Evolutionary conservation across 2,888 invertebrate species (phyloP).

Genomic region (Chironomus riparius): DNA sequence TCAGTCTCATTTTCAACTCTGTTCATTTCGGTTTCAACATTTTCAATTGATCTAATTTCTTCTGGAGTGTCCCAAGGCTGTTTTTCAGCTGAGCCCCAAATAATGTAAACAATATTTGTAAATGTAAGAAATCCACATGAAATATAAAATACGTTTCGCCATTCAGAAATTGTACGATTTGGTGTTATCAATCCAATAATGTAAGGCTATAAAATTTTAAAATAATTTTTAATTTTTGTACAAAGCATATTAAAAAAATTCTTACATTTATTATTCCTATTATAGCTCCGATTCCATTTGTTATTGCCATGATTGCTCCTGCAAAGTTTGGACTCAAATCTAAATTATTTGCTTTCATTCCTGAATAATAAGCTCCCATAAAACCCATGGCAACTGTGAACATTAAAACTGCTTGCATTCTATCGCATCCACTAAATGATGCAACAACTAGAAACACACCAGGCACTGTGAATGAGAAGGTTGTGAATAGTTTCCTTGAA

Average conservation of each 20-base stretch:
- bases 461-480: slow-evolving; percentile 41
- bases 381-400: slow-evolving; percentile 51
- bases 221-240: not conserved
- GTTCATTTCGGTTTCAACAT: not conserved
- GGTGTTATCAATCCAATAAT: slow-evolving; percentile 51
- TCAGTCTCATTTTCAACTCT: not conserved
- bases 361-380: slow-evolving; percentile 56
- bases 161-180: slow-evolving; percentile 34
- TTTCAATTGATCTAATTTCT: not conserved
- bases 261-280: not conserved
- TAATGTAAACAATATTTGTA: slow-evolving; percentile 10
- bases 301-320: slow-evolving; percentile 54
- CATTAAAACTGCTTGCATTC: slow-evolving; percentile 45
- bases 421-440: slow-evolving; percentile 51
- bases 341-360: slow-evolving; percentile 56
- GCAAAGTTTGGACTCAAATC: slow-evolving; percentile 56
- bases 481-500: slow-evolving; percentile 53
- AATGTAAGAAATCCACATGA: slow-evolving; percentile 7
- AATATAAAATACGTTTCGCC: slow-evolving; percentile 20
- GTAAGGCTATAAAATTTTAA: slow-evolving; percentile 43
- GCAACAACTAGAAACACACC: slow-evolving; percentile 51
- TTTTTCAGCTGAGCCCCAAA: slow-evolving; percentile 11
- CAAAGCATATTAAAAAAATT: not conserved
- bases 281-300: slow-evolving; percentile 48
- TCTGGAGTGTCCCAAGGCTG: slow-evolving; percentile 20